Evolutionary conservation across 2,113 vertebrate species (phyloP), one percentile per base, ranked within the genome.

Genomic region (Podarcis muralis): DNA sequence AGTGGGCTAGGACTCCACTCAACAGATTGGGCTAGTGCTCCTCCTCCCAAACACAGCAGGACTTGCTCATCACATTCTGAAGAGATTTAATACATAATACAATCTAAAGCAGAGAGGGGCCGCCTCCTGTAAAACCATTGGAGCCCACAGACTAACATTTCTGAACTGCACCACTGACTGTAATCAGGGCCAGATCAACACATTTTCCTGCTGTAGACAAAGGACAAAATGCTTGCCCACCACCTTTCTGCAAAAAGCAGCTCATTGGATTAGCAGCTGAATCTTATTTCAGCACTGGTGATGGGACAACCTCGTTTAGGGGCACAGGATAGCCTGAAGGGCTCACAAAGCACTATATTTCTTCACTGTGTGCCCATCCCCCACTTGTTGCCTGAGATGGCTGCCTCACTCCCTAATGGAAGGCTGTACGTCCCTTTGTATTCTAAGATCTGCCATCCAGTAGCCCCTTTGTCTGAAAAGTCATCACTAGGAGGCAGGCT

Each of bases 401-500:
- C 72, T 35, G n/a, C n/a, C n/a, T 74, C 72, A 74, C 72, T 48
- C 13, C 18, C 4, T 32, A 20, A 74, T 16, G 35, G 32, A 74
- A 15, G 32, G 35, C 72, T 18, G 32, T 15, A 72, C 16, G 12
- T 72, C 15, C 12, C 13, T 30, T 32, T 53, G 65, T 75, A 62
- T 37, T 68, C 59, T 86, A 25, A 43, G 32, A 0, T n/a, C 53
- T 2, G 7, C 11, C 6, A 68, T 69, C 16, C 82, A 84, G 35
- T 27, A 23, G 3, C 40, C 23, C 22, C 30, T 69, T 43, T 66
- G 76, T 53, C 6, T 69, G 76, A 20, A 9, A 65, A 86, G 66
- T 0, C 12, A 0, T 3, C 27, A 27, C 27, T 57, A 37, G 48
- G 77, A 81, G 3, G 43, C 23, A 53, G 48, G 48, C 25, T 4